phyloP scores from a whole-genome alignment of 2,888 invertebrate species.

The Actias luna region DNA sequence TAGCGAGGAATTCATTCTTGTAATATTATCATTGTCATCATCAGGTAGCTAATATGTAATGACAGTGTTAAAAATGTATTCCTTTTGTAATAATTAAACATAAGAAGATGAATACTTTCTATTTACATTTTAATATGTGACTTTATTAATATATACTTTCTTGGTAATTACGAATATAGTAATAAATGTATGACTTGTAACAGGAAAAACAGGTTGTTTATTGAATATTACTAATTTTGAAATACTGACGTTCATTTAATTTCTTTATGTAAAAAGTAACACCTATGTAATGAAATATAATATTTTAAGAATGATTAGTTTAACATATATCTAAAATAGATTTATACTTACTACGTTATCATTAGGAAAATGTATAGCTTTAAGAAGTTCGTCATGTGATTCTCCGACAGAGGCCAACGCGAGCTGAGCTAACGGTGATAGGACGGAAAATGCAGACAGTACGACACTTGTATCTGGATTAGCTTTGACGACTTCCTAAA shows the following conservation, averaged over 20 bases:
- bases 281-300: not conserved
- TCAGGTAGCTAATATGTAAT: no score
- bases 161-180: not conserved
- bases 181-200: not conserved
- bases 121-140: no score
- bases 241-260: not conserved
- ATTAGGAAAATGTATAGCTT: constrained; percentile 52
- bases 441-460: constrained; percentile 71
- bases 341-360: constrained; percentile 45
- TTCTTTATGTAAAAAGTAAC: no score
- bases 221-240: not conserved
- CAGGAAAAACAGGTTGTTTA: not conserved
- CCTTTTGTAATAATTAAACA: no score
- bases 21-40: no score
- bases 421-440: constrained; percentile 63
- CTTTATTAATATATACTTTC: no score
- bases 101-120: no score
- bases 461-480: constrained; percentile 51
- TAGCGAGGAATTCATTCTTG: no score
- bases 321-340: not conserved
- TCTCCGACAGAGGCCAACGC: constrained; percentile 56
- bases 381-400: constrained; percentile 61
- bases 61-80: no score
- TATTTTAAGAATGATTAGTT: not conserved
- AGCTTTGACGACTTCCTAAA: constrained; percentile 26